Percentiles rank a stretch among this genome's conserved stretches.
phyloP scores from a whole-genome alignment of 1,140 invertebrate genomes.

The Theocolax elegans region DNA sequence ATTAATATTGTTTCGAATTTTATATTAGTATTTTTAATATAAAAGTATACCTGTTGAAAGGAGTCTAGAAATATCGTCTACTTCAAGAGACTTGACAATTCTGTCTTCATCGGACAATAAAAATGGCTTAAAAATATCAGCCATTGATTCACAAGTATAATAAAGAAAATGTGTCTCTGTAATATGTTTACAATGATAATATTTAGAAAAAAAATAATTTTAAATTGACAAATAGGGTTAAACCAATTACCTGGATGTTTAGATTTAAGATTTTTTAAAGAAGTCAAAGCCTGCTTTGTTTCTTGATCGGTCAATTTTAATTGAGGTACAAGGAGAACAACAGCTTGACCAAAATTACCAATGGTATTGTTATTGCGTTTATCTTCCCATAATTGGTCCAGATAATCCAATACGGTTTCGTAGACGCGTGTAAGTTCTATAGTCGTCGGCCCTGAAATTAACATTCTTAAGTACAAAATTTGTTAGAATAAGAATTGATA shows the following conservation, averaged over 20 bases:
- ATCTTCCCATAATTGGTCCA: constrained; percentile 47
- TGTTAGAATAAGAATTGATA: no score
- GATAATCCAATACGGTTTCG: constrained; percentile 39
- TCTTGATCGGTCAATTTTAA: constrained; percentile 38
- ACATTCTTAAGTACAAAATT: not conserved
- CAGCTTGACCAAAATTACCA: constrained; percentile 50
- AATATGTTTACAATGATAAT: not conserved
- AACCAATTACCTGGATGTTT: constrained; percentile 50
- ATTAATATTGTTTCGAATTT: not conserved
- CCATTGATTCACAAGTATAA: constrained; percentile 45
- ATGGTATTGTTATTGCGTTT: constrained; percentile 43
- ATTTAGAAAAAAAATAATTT: not conserved
- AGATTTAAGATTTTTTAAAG: constrained; percentile 45
- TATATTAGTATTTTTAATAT: not conserved
- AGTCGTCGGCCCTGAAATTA: constrained; percentile 46
- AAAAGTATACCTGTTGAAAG: constrained; percentile 43
- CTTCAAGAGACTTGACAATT: constrained; percentile 44
- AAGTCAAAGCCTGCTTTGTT: constrained; percentile 28
- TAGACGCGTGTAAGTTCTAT: constrained; percentile 47
- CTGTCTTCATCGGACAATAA: constrained; percentile 50
- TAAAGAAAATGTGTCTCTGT: constrained; percentile 54
- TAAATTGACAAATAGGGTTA: not conserved
- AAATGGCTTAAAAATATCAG: constrained; percentile 43
- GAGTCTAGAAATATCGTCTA: constrained; percentile 44
- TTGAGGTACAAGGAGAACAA: constrained; percentile 50